Base-by-base conservation (phyloP, 2,113 vertebrate genomes). In the Anarrhichthys ocellatus region DNA sequence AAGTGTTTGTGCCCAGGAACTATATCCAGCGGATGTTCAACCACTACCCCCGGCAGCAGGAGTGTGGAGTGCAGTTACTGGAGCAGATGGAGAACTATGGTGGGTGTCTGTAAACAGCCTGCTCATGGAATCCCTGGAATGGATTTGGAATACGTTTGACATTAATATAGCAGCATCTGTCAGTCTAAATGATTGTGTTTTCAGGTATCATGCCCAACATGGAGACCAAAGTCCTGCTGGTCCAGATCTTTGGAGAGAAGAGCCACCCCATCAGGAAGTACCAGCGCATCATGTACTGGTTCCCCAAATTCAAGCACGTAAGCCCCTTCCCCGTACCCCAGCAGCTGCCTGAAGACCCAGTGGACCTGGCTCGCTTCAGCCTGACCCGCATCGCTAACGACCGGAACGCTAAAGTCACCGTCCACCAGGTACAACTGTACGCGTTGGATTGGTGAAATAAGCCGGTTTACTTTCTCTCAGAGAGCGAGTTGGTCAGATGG, bases 1-100 rank as follows among this genome's bases (percentile, higher is more conserved):
- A 97, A 83, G 94, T 97, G 34, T 98, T 98, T 11, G 93, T 95
- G 14, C 95, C 96, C 4, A 92, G 85, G 2, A 97, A 95, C 90
- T 80, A 89, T 18, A 93, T 98, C 83, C 97, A 98, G 91, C 89
- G 88, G 4, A 96, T 97, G 93, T 97, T 96, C 68, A 92, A 96
- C 86, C 96, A 98, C 83, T 98, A 97, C 40, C 97, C 97, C 0
- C 91, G 96, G 22, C 97, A 98, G 91, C 97, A 98, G 89, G 96
- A 97, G 92, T 98, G 97, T 17, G 97, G 94, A 0, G 27, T 97
- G 2, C 88, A 96, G 0, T 0, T 98, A 5, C 93, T 98, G 85
- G 96, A 98, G 82, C 97, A 97, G 87, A 97, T 98, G 96, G 97
- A 97, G 91, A 94, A 29, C 79, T 88, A 97, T 1, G 97, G 97